phyloP scores from a whole-genome alignment of 1,140 invertebrate genomes.

The Idris sp. region DNA sequence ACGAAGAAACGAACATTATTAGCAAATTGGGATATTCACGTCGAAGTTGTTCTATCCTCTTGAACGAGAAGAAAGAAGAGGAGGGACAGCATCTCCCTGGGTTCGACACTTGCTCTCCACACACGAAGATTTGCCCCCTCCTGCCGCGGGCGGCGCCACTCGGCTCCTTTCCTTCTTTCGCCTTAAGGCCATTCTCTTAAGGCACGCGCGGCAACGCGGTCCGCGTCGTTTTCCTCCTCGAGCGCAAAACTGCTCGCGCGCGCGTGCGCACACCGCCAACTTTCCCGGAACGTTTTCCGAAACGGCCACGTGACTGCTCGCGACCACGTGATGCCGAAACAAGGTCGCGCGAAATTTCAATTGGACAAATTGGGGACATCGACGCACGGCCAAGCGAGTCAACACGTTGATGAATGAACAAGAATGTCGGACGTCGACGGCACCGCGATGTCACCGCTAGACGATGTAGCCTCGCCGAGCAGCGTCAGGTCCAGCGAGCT shows the following conservation, averaged over 20 bases:
- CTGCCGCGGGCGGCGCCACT: constrained; percentile 77
- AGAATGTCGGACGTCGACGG: constrained; percentile 72
- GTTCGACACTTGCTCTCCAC: constrained; percentile 71
- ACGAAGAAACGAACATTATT: no score
- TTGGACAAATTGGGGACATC: constrained; percentile 38
- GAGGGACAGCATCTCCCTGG: no score
- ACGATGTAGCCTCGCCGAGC: constrained; percentile 73
- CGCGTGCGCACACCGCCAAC: constrained; percentile 61
- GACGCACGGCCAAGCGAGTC: constrained; percentile 31
- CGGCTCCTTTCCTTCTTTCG: constrained; percentile 77
- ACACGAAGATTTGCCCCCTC: constrained; percentile 72
- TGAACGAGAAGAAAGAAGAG: constrained; percentile 17
- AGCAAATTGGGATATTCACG: no score
- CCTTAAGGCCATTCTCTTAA: constrained; percentile 78
- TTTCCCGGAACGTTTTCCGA: constrained; percentile 66
- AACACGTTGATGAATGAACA: constrained; percentile 29
- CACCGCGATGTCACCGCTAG: constrained; percentile 73
- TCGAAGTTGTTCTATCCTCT: no score
- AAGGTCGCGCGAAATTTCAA: constrained; percentile 8
- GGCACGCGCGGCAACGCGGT: constrained; percentile 76
- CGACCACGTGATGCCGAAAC: constrained; percentile 57
- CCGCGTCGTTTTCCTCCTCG: constrained; percentile 50
- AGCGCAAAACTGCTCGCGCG: constrained; percentile 51
- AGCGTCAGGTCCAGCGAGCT: constrained; percentile 73
- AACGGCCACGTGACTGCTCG: constrained; percentile 62